Evolutionary conservation across 2,888 invertebrate species (phyloP), one percentile per base, ranked within the genome.

Genomic region (Leptinotarsa juncta): DNA sequence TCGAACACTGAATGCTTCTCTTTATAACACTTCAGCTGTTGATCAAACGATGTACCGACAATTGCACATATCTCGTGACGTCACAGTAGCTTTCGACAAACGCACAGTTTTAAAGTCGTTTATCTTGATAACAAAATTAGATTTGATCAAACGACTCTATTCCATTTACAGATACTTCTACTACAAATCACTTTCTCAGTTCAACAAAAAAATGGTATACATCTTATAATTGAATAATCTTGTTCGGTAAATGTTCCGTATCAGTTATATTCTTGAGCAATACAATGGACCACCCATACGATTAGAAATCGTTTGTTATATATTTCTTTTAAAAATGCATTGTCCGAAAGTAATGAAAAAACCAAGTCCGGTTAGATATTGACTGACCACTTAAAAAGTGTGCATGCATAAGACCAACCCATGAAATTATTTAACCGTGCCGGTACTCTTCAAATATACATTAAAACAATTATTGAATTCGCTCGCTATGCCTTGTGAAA

Each of bases 331-430:
- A 23, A 57, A 57, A 23, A 57, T 20, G 57, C 23, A 57, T 20
- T 57, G 57, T 57, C 57, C 23, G 20, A 4, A 14, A 20, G 14
- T 23, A 57, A 23, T 57, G 51, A 57, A 57, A 57, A 23, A 57
- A 20, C 57, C 4, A 57, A 23, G 57, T 57, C 57, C 57, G 57
- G 57, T 57, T 57, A 23, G 57, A 57, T 57, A 57, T 57, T 57
- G 57, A 57, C 57, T 57, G 57, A 23, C 57, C 57, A 57, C 57
- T 57, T 23, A 57, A 57, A 57, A 57, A 57, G 57, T 57, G 14
- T 57, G 57, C 57, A 57, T 57, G 57, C 57, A 57, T 23, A 20
- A 57, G 57, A 57, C 57, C 57, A 20, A 57, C 23, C 57, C 20
- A 57, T 23, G 57, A 57, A 57, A 57, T 57, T 57, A 57, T 57